Conservation (phyloP, 2,888 invertebrate species). For the Diadegma fenestrale region DNA sequence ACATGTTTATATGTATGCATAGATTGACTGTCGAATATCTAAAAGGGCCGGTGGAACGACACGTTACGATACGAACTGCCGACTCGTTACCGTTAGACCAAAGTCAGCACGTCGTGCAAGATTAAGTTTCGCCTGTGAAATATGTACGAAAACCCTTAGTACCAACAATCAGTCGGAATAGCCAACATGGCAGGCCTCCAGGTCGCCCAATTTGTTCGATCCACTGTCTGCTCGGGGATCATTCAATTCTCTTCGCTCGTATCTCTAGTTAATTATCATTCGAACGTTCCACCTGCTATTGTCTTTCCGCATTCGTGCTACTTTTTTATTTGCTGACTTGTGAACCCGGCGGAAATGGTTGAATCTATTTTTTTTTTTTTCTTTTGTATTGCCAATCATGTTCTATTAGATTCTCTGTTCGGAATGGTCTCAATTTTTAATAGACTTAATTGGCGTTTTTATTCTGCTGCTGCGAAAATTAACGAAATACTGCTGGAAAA, state of each 20-base stretch:
- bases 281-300: background rate
- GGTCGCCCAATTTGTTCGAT: background rate
- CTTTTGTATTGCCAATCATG: background rate
- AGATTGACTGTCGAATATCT: background rate
- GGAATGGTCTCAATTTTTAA: background rate
- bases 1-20: constrained; percentile 25
- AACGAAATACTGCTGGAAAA: background rate
- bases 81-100: constrained; percentile 68
- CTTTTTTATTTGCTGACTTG: background rate
- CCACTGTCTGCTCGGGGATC: background rate
- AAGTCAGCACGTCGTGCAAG: constrained; percentile 79
- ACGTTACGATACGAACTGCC: too few species aligned
- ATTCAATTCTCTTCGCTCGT: background rate
- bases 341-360: background rate
- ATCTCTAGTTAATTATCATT: background rate
- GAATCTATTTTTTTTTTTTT: background rate
- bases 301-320: background rate
- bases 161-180: background rate
- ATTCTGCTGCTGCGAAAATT: background rate
- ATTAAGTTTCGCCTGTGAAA: constrained; percentile 73
- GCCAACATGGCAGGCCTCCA: background rate
- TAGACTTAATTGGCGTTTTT: background rate
- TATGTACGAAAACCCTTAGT: background rate
- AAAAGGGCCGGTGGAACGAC: background rate
- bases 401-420: background rate